Conservation (phyloP, 2,797 vertebrate genomes). For the Carduelis carduelis region DNA sequence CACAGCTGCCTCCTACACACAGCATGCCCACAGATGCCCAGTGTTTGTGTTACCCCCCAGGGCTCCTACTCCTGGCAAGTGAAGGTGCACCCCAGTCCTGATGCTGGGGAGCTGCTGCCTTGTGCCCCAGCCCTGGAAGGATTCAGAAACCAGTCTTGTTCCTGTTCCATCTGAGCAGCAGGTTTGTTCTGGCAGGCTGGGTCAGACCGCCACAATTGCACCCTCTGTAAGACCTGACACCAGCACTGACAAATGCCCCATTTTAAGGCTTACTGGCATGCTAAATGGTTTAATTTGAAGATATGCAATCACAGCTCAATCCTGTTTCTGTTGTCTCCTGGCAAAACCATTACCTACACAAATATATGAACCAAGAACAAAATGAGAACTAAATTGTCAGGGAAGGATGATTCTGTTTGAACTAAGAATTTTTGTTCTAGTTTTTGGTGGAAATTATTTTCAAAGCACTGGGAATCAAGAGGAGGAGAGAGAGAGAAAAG, state of each 20-base stretch:
- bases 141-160: background rate
- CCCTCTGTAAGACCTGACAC: background rate
- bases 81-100: background rate
- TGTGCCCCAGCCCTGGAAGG: background rate
- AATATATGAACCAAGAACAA: background rate
- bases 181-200: background rate
- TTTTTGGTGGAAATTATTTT: background rate
- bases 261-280: background rate
- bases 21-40: background rate
- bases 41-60: rapidly evolving
- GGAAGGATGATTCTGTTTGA: background rate
- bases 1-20: background rate
- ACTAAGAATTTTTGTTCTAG: background rate
- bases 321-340: background rate
- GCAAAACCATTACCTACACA: background rate
- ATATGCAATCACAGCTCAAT: background rate
- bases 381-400: background rate
- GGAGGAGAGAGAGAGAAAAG: background rate
- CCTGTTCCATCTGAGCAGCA: background rate
- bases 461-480: background rate
- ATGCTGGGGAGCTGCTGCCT: background rate
- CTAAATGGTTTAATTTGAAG: background rate
- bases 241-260: rapidly evolving
- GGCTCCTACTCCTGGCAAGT: background rate
- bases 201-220: background rate